phyloP scores from a whole-genome alignment of 2,113 vertebrate species.

The Myrmecobius fasciatus region DNA sequence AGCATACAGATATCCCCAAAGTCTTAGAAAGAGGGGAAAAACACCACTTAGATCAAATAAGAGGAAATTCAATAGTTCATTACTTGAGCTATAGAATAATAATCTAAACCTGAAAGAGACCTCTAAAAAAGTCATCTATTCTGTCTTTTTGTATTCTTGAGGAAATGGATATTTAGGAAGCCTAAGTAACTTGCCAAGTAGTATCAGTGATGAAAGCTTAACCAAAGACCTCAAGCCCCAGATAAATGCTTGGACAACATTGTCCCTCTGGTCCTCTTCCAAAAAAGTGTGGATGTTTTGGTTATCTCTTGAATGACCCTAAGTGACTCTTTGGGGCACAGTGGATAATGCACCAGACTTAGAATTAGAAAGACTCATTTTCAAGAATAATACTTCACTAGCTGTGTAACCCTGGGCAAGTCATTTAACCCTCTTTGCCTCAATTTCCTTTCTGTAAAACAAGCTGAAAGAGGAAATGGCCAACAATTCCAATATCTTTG shows the following conservation, averaged over 20 bases:
- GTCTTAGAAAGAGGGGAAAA: neutral
- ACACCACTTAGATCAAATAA: no score
- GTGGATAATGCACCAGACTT: no score
- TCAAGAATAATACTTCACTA: neutral
- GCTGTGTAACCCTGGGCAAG: neutral
- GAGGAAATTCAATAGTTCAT: no score
- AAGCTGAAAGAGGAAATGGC: no score
- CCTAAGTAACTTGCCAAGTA: neutral
- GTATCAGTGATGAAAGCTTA: neutral
- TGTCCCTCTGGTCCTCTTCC: neutral
- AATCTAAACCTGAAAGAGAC: no score
- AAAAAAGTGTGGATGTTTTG: neutral
- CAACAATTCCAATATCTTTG: neutral
- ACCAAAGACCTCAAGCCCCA: neutral
- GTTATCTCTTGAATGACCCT: neutral
- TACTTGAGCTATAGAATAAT: no score
- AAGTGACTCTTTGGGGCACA: neutral
- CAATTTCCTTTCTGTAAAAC: neutral
- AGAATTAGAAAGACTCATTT: neutral
- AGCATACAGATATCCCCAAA: neutral
- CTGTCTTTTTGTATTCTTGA: no score
- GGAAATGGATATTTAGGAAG: neutral
- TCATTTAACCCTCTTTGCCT: neutral
- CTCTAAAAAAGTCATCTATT: no score
- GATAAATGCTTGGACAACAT: neutral